Evolutionary conservation across 1,140 invertebrate genomes (phyloP).

Genomic region (Zaprionus davidi): DNA sequence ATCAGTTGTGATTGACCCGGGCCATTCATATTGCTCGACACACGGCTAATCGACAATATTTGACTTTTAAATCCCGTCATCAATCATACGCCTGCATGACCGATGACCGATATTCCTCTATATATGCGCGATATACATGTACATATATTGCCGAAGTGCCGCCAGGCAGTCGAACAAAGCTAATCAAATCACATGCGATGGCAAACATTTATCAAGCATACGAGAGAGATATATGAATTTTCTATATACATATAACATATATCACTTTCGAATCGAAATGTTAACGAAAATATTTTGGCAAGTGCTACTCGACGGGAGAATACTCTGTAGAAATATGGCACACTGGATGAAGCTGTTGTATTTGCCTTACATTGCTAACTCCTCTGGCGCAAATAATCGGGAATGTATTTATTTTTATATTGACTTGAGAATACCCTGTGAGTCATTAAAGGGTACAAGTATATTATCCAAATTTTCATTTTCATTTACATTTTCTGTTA

Average conservation of each 20-base stretch:
- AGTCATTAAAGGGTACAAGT: too few relatives aligned
- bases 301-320: background rate
- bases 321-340: background rate
- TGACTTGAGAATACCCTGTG: background rate
- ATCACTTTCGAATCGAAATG: constrained; percentile 23
- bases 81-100: constrained; percentile 51
- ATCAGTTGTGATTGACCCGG: constrained; percentile 26
- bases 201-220: constrained; percentile 71
- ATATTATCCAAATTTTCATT: background rate
- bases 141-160: constrained; percentile 46
- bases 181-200: constrained; percentile 76
- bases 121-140: constrained; percentile 27
- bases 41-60: constrained; percentile 74
- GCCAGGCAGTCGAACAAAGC: constrained; percentile 48
- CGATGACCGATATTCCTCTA: constrained; percentile 22
- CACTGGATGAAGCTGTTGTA: background rate
- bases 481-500: background rate
- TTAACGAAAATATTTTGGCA: background rate
- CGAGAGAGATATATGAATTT: constrained; percentile 12
- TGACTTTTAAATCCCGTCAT: constrained; percentile 73
- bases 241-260: constrained; percentile 14
- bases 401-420: too few relatives aligned
- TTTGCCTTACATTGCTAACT: background rate
- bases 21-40: constrained; percentile 22
- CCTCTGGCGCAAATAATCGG: background rate